Evolutionary conservation across 2,888 invertebrate species (phyloP).

Genomic region (Acleris literana): DNA sequence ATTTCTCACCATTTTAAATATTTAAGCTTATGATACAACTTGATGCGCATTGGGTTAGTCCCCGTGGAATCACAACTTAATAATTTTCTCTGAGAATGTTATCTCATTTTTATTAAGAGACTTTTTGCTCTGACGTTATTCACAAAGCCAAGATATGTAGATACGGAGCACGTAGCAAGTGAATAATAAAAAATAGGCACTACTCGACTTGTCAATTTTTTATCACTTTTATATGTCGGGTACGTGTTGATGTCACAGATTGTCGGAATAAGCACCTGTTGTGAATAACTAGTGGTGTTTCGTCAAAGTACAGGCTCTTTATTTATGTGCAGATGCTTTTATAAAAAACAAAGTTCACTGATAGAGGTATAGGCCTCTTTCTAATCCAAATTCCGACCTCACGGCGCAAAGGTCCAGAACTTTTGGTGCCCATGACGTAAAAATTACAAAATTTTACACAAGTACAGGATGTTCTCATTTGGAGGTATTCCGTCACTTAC

Average conservation of each 20-base stretch:
- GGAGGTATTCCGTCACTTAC: too few species aligned
- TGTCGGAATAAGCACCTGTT: conserved; percentile 34
- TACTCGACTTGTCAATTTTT: conserved; percentile 38
- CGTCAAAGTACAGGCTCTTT: too few species aligned
- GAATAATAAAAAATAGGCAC: conserved; percentile 50
- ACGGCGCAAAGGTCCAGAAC: too few species aligned
- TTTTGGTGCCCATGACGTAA: too few species aligned
- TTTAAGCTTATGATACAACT: conserved; percentile 78
- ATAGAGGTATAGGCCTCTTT: too few species aligned
- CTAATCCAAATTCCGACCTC: too few species aligned
- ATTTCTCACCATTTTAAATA: conserved; percentile 66
- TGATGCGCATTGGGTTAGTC: conserved; percentile 75
- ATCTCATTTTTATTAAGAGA: conserved; percentile 79
- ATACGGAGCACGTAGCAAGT: conserved; percentile 57
- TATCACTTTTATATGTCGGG: conserved; percentile 34
- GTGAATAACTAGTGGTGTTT: conserved; percentile 18
- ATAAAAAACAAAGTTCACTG: too few species aligned
- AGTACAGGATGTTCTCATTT: too few species aligned
- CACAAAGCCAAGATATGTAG: conserved; percentile 71
- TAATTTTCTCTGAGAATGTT: conserved; percentile 81
- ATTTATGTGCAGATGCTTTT: too few species aligned
- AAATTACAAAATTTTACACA: too few species aligned
- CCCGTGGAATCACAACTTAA: conserved; percentile 76
- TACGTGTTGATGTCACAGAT: conserved; percentile 33
- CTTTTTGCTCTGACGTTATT: conserved; percentile 67